Evolutionary conservation across 2,797 vertebrate genomes (phyloP), one percentile per base, ranked within the genome.

Genomic region (Crax fasciolata): DNA sequence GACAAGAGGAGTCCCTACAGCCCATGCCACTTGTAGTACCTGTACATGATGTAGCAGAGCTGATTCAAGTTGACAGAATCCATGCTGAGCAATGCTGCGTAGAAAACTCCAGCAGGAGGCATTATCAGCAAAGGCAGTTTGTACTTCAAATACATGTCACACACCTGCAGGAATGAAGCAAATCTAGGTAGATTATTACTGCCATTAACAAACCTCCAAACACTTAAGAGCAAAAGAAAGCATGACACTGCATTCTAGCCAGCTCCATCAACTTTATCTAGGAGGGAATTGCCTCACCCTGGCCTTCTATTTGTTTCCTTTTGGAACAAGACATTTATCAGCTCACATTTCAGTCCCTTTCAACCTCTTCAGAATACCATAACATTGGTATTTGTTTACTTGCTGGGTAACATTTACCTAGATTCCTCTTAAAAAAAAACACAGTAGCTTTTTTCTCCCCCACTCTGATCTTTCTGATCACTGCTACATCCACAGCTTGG

Each of bases 31-130:
- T 32, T 62, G 44, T 54, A 52, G 77, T 96, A 99, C 99, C 99
- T 99, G 98, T 98, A 97, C 99, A 99, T 99, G 94, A 99, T 98
- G 96, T 98, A 98, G 96, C 99, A 99, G 79, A 99, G 98, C 41
- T 98, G 98, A 97, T 99, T 99, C 86, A 99, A 96, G 52, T 95
- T 98, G 83, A 98, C 96, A 3, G 98, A 96, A 96, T 99, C 98
- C 51, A 98, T 96, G 95, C 98, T 98, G 66, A 99, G 97, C 48
- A 99, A 97, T 3, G 98, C 98, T 10, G 98, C 98, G 95, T 99
- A 99, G 97, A 99, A 99, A 75, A 99, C 97, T 30, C 98, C 98
- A 91, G 98, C 89, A 28, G 99, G 99, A 86, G 98, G 98, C 97
- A 99, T 94, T 84, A 99, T 96, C 93, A 99, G 92, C 48, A 99